phyloP scores from a whole-genome alignment of 2,797 vertebrate genomes.

The Hybognathus amarus region DNA sequence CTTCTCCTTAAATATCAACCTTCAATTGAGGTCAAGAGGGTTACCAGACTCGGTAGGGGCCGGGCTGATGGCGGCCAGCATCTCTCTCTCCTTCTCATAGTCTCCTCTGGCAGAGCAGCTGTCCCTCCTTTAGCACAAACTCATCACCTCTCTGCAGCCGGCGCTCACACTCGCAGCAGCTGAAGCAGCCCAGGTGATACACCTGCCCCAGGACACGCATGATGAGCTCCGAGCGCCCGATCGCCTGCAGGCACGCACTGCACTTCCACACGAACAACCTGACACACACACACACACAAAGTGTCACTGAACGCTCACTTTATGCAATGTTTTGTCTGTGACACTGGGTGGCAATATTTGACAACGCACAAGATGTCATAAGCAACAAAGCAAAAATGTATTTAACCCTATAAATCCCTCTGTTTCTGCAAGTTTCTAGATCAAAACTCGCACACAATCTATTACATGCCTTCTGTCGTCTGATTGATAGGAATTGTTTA shows the following conservation, averaged over 20 bases:
- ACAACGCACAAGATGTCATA: constrained; percentile 46
- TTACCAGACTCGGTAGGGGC: constrained; percentile 88
- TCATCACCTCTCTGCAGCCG: constrained; percentile 88
- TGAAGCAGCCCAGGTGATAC: constrained; percentile 91
- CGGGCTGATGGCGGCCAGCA: constrained; percentile 87
- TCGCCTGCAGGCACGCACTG: constrained; percentile 87
- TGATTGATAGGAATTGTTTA: neutral
- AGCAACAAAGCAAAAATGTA: neutral
- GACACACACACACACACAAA: constrained; percentile 36
- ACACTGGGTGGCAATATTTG: constrained; percentile 80
- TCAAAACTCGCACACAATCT: neutral
- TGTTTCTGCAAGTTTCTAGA: neutral
- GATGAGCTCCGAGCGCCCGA: constrained; percentile 88
- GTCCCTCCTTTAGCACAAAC: constrained; percentile 91
- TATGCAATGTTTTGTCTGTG: constrained; percentile 57
- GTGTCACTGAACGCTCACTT: neutral
- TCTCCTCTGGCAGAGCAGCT: constrained; percentile 89
- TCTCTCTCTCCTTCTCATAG: constrained; percentile 92
- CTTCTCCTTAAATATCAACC: constrained; percentile 3
- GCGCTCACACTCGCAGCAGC: constrained; percentile 92
- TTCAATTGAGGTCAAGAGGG: neutral
- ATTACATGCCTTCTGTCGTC: neutral
- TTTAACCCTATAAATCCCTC: neutral
- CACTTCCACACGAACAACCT: constrained; percentile 91
- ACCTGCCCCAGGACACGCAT: constrained; percentile 90